Percentiles rank a stretch among this genome's conserved stretches.
Conservation (phyloP, 2,888 invertebrate genomes). For the Calameuta filiformis region DNA sequence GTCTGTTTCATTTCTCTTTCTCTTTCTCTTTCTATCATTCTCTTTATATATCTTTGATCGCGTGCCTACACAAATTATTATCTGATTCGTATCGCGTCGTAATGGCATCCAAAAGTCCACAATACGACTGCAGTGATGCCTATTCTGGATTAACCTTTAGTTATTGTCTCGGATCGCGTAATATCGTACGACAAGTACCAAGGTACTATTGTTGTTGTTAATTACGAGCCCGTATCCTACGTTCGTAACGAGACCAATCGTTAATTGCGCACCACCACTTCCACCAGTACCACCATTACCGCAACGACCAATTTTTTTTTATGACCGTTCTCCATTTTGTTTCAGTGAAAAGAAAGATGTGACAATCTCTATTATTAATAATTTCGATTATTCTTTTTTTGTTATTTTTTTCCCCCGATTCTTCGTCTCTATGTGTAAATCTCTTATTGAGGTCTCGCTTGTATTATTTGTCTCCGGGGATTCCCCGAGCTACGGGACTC, state of each 20-base stretch:
- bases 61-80: background rate
- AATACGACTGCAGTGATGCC: constrained; percentile 67
- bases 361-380: background rate
- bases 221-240: background rate
- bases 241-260: background rate
- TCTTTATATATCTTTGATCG: background rate
- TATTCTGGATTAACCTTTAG: constrained; percentile 61
- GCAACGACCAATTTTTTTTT: background rate
- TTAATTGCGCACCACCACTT: background rate
- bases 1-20: background rate
- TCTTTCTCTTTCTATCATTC: background rate
- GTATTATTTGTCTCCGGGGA: background rate
- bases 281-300: background rate
- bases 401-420: background rate
- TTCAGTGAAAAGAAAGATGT: background rate
- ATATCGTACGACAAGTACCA: background rate
- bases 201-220: background rate
- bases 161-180: background rate
- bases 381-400: background rate
- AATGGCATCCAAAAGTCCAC: constrained; percentile 67
- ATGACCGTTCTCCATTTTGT: background rate
- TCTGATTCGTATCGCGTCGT: background rate
- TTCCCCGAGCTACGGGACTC: background rate
- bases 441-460: background rate
- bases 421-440: background rate